Percentiles rank a stretch among this genome's conserved stretches.
Evolutionary conservation across 92 coral and sea anemone species (phyloP).

Genomic region (Micromussa lordhowensis): DNA sequence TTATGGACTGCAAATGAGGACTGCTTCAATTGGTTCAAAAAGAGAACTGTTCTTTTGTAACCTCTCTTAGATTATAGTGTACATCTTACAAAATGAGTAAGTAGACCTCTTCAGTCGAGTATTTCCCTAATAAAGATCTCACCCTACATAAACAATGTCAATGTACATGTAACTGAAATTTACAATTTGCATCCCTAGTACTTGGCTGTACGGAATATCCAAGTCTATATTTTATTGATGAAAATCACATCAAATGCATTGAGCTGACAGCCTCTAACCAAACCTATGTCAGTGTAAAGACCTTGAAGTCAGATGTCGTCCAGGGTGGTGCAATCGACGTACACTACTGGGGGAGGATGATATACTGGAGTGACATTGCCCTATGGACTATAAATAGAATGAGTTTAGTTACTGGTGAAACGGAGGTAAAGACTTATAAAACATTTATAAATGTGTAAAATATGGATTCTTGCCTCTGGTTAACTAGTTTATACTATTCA

Average conservation of each 20-base stretch:
- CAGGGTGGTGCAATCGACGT: conserved; percentile 55
- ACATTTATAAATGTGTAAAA: too few relatives aligned
- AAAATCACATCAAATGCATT: conserved; percentile 56
- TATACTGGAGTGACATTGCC: conserved; percentile 73
- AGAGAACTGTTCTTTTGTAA: too few relatives aligned
- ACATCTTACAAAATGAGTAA: too few relatives aligned
- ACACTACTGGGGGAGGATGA: conserved; percentile 38
- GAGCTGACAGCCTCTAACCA: conserved; percentile 25
- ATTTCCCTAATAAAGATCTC: too few relatives aligned
- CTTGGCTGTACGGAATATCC: conserved; percentile 42
- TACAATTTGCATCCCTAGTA: neutral
- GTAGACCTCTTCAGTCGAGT: too few relatives aligned
- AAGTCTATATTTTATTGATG: conserved; percentile 48
- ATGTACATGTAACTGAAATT: neutral
- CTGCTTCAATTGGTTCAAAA: too few relatives aligned
- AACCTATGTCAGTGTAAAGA: conserved; percentile 34
- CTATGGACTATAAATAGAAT: conserved; percentile 55
- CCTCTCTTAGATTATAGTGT: too few relatives aligned
- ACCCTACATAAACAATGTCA: neutral
- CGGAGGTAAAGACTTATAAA: conserved; percentile 53
- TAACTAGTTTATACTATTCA: too few relatives aligned
- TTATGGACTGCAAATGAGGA: too few relatives aligned
- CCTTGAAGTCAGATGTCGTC: conserved; percentile 29
- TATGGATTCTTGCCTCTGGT: too few relatives aligned
- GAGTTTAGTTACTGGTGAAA: conserved; percentile 59